Conservation (phyloP, 2,888 invertebrate species). For the Caenorhabditis uteleia region DNA sequence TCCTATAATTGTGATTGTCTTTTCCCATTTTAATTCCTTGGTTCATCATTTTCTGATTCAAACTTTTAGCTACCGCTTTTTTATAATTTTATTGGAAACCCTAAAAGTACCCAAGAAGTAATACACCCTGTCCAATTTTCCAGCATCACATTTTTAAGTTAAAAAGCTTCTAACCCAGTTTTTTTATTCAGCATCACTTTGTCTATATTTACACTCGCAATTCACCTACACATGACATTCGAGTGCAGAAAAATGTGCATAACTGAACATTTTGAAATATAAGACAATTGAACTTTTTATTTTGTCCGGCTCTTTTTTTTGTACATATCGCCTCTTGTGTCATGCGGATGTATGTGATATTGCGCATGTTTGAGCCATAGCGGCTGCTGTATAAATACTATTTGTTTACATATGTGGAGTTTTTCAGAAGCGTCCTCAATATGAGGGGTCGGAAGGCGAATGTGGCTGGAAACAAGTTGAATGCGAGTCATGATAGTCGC, state of each 20-base stretch:
- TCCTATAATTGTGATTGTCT: constrained; percentile 22
- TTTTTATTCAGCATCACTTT: not conserved
- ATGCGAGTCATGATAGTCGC: constrained; percentile 27
- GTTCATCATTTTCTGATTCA: not conserved
- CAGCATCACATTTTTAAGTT: too few species aligned
- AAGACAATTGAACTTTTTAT: too few species aligned
- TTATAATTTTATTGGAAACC: too few species aligned
- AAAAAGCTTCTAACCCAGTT: too few species aligned
- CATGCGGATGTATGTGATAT: constrained; percentile 3
- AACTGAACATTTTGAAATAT: too few species aligned
- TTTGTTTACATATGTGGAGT: too few species aligned
- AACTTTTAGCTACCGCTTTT: too few species aligned
- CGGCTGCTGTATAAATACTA: too few species aligned
- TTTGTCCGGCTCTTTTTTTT: too few species aligned
- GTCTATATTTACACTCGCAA: not conserved
- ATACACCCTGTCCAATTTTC: too few species aligned
- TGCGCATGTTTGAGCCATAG: constrained; percentile 1
- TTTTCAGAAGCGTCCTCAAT: constrained; percentile 45
- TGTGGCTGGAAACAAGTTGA: constrained; percentile 21
- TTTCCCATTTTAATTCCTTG: not conserved
- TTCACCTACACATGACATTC: not conserved
- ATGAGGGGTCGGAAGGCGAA: constrained; percentile 43
- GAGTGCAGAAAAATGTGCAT: too few species aligned
- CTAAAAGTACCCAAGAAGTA: too few species aligned
- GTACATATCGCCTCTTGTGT: constrained; percentile 20